phyloP scores from a whole-genome alignment of 2,113 vertebrate species.

The Bubo blakistoni region DNA sequence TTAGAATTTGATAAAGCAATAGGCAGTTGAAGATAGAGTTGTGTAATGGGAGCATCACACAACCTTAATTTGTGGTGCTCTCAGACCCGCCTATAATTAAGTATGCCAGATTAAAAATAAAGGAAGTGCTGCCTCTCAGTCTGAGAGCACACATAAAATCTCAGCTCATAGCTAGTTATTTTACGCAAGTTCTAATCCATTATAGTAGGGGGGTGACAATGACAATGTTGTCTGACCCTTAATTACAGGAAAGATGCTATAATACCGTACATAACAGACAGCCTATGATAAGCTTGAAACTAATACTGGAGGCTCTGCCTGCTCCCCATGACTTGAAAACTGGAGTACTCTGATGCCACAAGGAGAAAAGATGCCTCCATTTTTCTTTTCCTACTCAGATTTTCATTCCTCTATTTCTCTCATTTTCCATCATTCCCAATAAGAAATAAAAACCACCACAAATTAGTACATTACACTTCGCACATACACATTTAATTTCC shows the following conservation, averaged over 20 bases:
- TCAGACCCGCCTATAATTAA: background rate
- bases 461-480: background rate
- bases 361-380: background rate
- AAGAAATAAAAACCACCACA: background rate
- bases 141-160: background rate
- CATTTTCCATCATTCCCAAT: background rate
- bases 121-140: background rate
- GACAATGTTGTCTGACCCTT: background rate
- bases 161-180: constrained; percentile 1
- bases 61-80: constrained; percentile 13
- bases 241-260: constrained; percentile 26
- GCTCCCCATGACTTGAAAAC: background rate
- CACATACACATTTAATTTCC: background rate
- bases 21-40: background rate
- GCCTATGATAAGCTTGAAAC: constrained; percentile 13
- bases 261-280: background rate
- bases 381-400: background rate
- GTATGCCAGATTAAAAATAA: constrained; percentile 9
- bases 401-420: background rate
- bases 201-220: background rate
- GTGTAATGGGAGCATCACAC: background rate
- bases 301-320: background rate
- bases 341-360: background rate
- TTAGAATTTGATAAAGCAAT: background rate
- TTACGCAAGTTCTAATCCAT: constrained; percentile 26